Evolutionary conservation across 92 coral and sea anemone species (phyloP), one percentile per base, ranked within the genome.

Genomic region (Heliopora coerulea): DNA sequence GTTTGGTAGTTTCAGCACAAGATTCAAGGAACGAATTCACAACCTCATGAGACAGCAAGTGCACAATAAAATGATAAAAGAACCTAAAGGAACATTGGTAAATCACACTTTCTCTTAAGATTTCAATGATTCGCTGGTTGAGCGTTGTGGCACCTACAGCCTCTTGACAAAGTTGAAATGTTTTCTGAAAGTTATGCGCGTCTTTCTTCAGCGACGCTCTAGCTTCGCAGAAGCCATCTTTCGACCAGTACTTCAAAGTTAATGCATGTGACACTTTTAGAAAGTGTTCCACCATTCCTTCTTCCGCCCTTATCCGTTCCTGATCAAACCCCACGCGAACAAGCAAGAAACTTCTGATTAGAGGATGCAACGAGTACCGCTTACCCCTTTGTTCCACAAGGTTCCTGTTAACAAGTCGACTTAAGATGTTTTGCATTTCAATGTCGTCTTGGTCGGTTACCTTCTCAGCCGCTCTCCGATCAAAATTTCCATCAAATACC

Each of bases 401-500:
- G 42, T 11, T 37, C 52, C 52, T 10, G 2, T 46, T n/a, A 2
- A 46, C 52, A 15, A 63, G 70, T 10, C 37, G 0, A 1, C 12
- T 17, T 23, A 63, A 37, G 17, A 63, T 8, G 2, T 37, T 3
- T 31, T 63, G 50, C 2, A 52, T 37, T 23, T 33, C 1, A 17
- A 12, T 1, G 15, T 2, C 27, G 3, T 34, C 28, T 34, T 24
- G 15, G 15, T 63, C 70, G 2, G 23, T 63, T 1, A 63, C 9
- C 9, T 63, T 8, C 25, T 81, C 66, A 27, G 83, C 86, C 7
- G 89, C 78, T 31, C 48, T 62, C 17, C 39, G 58, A 5, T 68
- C 42, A 75, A 85, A 85, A 17, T 78, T 49, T 23, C 86, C 83
- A 5, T 52, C 72, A 27, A 85, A 81, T 14, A 81, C 74, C 27